Evolutionary conservation across 2,113 vertebrate genomes (phyloP).

Genomic region (Caloenas nicobarica): DNA sequence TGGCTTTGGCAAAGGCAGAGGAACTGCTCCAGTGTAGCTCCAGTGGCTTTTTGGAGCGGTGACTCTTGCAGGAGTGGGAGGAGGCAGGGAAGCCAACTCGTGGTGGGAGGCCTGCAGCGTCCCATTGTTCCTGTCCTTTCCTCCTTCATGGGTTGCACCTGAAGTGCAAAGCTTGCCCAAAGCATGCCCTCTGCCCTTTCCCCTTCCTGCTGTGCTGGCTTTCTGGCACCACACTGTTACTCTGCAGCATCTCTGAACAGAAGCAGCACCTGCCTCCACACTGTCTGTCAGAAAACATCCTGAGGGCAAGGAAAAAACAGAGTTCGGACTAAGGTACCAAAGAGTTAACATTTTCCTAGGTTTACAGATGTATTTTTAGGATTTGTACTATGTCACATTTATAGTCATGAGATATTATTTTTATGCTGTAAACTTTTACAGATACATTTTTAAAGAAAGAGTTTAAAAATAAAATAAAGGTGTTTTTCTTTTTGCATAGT

Average conservation of each 20-base stretch:
- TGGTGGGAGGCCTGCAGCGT: not conserved
- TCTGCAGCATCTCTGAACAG: not conserved
- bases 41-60: not conserved
- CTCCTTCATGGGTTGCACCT: not conserved
- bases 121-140: not conserved
- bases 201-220: not conserved
- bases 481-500: constrained; percentile 71
- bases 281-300: not conserved
- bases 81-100: not conserved
- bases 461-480: constrained; percentile 74
- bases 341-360: constrained; percentile 76
- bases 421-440: constrained; percentile 74
- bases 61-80: not conserved
- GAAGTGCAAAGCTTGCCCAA: not conserved
- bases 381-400: constrained; percentile 73
- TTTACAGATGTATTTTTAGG: constrained; percentile 76
- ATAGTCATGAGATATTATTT: constrained; percentile 75
- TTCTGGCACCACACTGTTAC: not conserved
- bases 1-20: not conserved
- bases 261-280: not conserved
- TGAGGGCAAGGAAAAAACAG: not conserved
- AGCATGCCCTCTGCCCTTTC: not conserved
- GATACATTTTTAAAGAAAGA: constrained; percentile 70
- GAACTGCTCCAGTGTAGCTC: not conserved
- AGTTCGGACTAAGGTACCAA: constrained; percentile 75